Percentiles rank a stretch among this genome's conserved stretches.
Evolutionary conservation across 2,113 vertebrate species (phyloP).

Genomic region (Pelobates fuscus): DNA sequence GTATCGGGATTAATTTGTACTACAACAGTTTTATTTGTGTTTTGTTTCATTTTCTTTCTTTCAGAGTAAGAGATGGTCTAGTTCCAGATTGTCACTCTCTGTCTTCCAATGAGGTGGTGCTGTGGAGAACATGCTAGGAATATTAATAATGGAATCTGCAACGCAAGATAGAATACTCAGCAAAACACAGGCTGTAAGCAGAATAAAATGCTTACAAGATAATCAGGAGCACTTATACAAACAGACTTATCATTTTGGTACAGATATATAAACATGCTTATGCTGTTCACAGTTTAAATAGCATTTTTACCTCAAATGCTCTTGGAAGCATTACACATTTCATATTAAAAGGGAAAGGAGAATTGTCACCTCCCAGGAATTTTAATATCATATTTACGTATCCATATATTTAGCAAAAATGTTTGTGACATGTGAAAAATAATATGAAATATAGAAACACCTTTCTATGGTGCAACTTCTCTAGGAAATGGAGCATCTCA

Average conservation of each 20-base stretch:
- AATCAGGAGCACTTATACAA: constrained; percentile 4
- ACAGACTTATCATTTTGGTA: constrained; percentile 5
- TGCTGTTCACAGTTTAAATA: background rate
- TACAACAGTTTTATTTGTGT: too few species aligned
- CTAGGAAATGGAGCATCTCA: too few species aligned
- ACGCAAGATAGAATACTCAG: constrained; percentile 21
- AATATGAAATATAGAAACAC: too few species aligned
- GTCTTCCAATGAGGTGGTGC: background rate
- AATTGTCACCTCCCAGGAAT: too few species aligned
- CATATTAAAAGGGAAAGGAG: too few species aligned
- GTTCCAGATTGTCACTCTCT: background rate
- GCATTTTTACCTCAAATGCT: background rate
- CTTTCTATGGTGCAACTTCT: too few species aligned
- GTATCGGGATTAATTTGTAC: too few species aligned
- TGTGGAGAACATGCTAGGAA: constrained; percentile 15
- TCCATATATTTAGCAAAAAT: too few species aligned
- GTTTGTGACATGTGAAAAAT: too few species aligned
- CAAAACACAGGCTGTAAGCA: constrained; percentile 19
- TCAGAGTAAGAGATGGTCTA: too few species aligned
- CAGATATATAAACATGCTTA: background rate
- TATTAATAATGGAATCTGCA: constrained; percentile 32
- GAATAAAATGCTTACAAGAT: constrained; percentile 30
- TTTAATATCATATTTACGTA: too few species aligned
- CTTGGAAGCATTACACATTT: background rate
- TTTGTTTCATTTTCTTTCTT: too few species aligned